Percentiles rank a stretch among this genome's conserved stretches.
Conservation (phyloP, 2,113 vertebrate genomes). For the Pteronura brasiliensis region DNA sequence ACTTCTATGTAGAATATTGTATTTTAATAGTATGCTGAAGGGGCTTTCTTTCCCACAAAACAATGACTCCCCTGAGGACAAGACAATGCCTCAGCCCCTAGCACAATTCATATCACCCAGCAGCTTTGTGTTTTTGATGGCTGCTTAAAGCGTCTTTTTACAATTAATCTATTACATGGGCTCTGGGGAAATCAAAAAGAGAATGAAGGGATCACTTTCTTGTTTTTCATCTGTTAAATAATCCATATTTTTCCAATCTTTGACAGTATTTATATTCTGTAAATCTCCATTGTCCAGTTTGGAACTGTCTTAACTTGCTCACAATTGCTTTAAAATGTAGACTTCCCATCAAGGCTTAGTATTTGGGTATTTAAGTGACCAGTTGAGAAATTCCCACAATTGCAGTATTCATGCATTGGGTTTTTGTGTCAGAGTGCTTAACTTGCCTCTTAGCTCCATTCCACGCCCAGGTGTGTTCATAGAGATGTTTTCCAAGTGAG, state of each 20-base stretch:
- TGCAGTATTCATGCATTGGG: not conserved
- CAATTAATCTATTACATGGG: not conserved
- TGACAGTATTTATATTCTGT: not conserved
- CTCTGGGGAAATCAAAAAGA: not conserved
- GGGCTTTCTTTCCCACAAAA: not conserved
- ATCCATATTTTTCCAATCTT: conserved; percentile 1
- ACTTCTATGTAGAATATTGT: not conserved
- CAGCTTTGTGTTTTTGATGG: not conserved
- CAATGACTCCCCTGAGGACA: conserved; percentile 23
- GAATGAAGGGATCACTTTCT: conserved; percentile 2
- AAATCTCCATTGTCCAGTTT: not conserved
- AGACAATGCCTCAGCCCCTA: not conserved
- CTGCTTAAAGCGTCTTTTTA: conserved; percentile 32
- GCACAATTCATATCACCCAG: not conserved
- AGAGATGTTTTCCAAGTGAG: not conserved
- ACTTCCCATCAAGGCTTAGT: not conserved
- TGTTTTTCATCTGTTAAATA: not conserved
- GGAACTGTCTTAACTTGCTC: not conserved
- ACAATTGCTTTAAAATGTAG: not conserved
- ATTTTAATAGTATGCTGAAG: not conserved
- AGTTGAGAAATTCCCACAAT: not conserved
- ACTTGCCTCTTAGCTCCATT: not conserved
- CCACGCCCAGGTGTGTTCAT: not conserved
- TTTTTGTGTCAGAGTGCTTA: not conserved
- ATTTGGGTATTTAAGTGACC: not conserved